Base-by-base conservation (phyloP, 2,113 vertebrate species). In the Lota lota region DNA sequence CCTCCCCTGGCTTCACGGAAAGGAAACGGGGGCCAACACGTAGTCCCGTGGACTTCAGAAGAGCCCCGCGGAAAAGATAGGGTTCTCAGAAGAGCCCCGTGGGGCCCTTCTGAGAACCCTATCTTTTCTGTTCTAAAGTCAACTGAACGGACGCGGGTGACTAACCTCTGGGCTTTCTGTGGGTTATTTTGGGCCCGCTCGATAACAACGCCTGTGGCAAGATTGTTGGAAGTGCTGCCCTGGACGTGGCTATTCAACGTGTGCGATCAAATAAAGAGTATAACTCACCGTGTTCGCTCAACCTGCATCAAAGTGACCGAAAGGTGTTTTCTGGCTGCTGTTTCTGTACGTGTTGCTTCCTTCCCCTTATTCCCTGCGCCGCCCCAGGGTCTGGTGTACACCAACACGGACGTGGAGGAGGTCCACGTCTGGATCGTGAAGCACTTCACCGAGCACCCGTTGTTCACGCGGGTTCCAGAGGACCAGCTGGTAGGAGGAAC, bases 361-460 rank as follows among this genome's bases (percentile, higher is more conserved):
- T 47, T 47, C 40, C 0, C 40, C 40, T 47, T 1, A n/a, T n/a
- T n/a, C n/a, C n/a, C 40, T 47, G 40, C 12, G 36, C 56, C 40
- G 12, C 36, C 22, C 62, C 83, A 97, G 95, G 95, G 94, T 56
- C 88, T 95, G 81, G 94, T 97, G 0, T 97, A 97, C 36, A 96
- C 95, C 64, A 93, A 93, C 67, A 96, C 95, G 0, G 95, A 97
- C 67, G 95, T 96, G 72, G 91, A 93, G 76, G 95, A 97, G 51
- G 93, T 96, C 0, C 94, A 96, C 62, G 59, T 90, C 18, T 97
- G 95, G 95, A 97, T 97, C 90, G 92, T 94, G 62, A 93, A 90
- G 62, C 95, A 96, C 78, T 96, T 97, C 76, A 90, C 83, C 19
- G 92, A 92, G 64, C 95, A 97, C 78, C 94, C 94, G 0, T 89